These are phyloP conservation scores for Cyphomyrus plagiostoma DNA, from an alignment of 2,113 vertebrate genomes.

Conservation along the genomic window DNA sequence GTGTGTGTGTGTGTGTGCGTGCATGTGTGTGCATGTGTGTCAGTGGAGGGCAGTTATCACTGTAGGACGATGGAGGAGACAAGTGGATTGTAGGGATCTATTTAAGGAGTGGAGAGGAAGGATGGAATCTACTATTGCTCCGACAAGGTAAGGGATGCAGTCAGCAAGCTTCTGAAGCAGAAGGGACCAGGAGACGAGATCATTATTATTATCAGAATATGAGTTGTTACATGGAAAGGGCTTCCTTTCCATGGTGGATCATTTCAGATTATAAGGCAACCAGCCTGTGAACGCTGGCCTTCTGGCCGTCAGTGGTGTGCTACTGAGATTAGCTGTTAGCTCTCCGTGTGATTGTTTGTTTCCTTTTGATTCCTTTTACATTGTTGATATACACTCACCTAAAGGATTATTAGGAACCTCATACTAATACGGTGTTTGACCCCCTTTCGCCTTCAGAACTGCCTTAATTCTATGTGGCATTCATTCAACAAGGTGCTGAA, in stretches of 20 bases:
- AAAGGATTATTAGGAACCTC: too few species aligned
- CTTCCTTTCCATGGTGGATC: neutral
- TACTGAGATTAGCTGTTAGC: neutral
- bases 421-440: too few species aligned
- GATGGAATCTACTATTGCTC: neutral
- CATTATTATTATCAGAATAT: neutral
- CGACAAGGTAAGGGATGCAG: neutral
- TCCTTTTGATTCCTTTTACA: too few species aligned
- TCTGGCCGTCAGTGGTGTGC: too few species aligned
- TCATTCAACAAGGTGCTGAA: too few species aligned
- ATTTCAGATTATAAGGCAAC: neutral
- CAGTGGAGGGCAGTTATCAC: neutral
- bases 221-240: too few species aligned
- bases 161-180: neutral
- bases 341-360: neutral
- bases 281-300: neutral
- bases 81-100: neutral
- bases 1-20: neutral
- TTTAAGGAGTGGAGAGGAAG: neutral
- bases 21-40: neutral
- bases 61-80: neutral
- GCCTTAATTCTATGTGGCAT: too few species aligned
- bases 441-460: too few species aligned
- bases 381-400: too few species aligned
- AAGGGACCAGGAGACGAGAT: neutral